These are phyloP conservation scores for Griposia aprilina DNA, from an alignment of 2,888 invertebrate genomes.

Conservation along the genomic window DNA sequence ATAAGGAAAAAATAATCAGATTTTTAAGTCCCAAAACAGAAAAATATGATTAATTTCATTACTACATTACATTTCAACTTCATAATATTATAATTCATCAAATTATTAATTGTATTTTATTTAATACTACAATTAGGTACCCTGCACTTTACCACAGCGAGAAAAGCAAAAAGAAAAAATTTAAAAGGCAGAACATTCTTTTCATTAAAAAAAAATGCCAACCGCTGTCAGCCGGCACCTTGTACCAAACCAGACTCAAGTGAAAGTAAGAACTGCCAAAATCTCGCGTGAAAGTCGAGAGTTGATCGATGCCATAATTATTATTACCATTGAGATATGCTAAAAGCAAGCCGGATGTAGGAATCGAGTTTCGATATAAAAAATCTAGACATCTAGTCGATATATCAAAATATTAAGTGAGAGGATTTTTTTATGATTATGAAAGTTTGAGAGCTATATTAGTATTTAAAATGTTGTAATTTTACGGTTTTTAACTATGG, in stretches of 20 bases:
- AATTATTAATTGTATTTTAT: neutral
- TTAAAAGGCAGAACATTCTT: neutral
- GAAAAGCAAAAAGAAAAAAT: neutral
- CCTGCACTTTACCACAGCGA: neutral
- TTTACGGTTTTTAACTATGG: constrained; percentile 19
- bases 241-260: constrained; percentile 71
- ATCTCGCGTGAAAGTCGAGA: constrained; percentile 89
- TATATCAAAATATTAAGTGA: constrained; percentile 45
- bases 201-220: neutral
- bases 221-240: constrained; percentile 41
- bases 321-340: constrained; percentile 90
- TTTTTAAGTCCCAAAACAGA: neutral
- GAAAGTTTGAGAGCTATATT: constrained; percentile 34
- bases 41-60: neutral
- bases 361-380: constrained; percentile 63
- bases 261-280: constrained; percentile 89
- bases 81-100: neutral
- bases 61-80: neutral
- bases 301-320: constrained; percentile 90
- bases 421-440: constrained; percentile 26
- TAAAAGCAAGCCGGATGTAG: constrained; percentile 88
- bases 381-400: constrained; percentile 65
- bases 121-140: neutral
- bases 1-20: neutral
- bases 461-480: neutral